Conservation (phyloP, 2,888 invertebrate species). For the Zygothrica quintamaculata region DNA sequence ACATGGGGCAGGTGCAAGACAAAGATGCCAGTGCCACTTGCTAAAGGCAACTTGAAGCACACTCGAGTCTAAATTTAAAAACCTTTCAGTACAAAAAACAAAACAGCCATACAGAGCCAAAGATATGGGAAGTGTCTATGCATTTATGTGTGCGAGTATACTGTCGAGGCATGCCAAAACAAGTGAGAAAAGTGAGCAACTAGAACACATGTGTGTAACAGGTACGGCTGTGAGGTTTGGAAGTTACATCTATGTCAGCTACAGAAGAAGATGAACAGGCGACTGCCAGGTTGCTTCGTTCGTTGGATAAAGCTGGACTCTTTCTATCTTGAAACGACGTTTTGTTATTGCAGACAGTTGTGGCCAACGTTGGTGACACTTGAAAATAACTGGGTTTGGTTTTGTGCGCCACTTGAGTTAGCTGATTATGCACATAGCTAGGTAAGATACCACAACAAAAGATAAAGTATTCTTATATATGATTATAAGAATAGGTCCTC, state of each 20-base stretch:
- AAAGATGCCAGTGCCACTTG: slow-evolving; percentile 46
- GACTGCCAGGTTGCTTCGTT: not conserved
- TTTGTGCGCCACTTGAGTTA: slow-evolving; percentile 44
- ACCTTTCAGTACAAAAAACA: slow-evolving; percentile 52
- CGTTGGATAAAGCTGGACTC: slow-evolving; percentile 1
- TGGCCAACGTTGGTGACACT: slow-evolving; percentile 56
- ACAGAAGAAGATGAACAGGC: slow-evolving; percentile 24
- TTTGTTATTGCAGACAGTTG: slow-evolving; percentile 60
- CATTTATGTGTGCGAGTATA: slow-evolving; percentile 17
- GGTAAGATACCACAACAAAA: slow-evolving; percentile 1
- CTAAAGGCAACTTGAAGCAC: slow-evolving; percentile 59
- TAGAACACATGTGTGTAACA: slow-evolving; percentile 39
- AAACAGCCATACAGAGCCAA: slow-evolving; percentile 11
- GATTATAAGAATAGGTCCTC: slow-evolving; percentile 11
- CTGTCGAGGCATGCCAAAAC: slow-evolving; percentile 18
- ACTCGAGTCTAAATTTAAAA: slow-evolving; percentile 68
- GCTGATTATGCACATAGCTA: slow-evolving; percentile 56
- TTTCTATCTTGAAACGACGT: slow-evolving; percentile 12
- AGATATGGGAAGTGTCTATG: slow-evolving; percentile 19
- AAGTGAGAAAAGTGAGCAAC: slow-evolving; percentile 52
- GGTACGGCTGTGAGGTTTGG: slow-evolving; percentile 47
- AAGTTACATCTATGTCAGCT: slow-evolving; percentile 45
- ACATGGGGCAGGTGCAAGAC: slow-evolving; percentile 19
- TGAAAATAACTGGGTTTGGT: slow-evolving; percentile 59
- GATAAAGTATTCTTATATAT: not conserved